Percentiles rank a stretch among this genome's conserved stretches.
phyloP scores from a whole-genome alignment of 2,888 invertebrate genomes.

The Deroplatys truncata region DNA sequence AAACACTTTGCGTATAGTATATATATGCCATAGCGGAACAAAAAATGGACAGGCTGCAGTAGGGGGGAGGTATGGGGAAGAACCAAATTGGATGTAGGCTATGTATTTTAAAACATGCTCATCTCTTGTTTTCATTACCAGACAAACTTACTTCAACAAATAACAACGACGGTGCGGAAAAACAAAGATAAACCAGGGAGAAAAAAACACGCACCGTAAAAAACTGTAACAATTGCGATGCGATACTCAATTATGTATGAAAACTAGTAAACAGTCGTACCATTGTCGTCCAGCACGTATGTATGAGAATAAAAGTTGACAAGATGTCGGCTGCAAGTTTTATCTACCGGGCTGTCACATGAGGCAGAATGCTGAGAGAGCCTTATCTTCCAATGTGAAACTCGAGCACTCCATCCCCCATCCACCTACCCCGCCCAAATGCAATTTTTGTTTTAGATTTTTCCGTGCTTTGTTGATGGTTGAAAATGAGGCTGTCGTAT shows the following conservation, averaged over 20 bases:
- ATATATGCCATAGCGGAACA: not conserved
- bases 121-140: conserved; percentile 32
- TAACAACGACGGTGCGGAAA: conserved; percentile 15
- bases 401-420: conserved; percentile 33
- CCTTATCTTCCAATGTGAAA: not conserved
- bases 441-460: not conserved
- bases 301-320: not conserved
- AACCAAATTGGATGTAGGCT: conserved; percentile 24
- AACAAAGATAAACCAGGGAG: conserved; percentile 14
- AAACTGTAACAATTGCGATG: not conserved
- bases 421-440: not conserved
- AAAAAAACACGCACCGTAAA: not conserved
- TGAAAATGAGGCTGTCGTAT: not conserved
- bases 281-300: not conserved
- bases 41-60: not conserved
- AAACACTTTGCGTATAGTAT: conserved; percentile 26
- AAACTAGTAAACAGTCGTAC: not conserved
- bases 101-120: conserved; percentile 31
- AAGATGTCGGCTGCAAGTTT: not conserved
- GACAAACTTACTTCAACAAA: conserved; percentile 17
- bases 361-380: not conserved
- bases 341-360: not conserved
- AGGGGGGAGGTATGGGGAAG: conserved; percentile 10
- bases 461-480: conserved; percentile 16
- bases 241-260: not conserved